Conservation (phyloP, 1,140 invertebrate species). For the Drosophila virilis region DNA sequence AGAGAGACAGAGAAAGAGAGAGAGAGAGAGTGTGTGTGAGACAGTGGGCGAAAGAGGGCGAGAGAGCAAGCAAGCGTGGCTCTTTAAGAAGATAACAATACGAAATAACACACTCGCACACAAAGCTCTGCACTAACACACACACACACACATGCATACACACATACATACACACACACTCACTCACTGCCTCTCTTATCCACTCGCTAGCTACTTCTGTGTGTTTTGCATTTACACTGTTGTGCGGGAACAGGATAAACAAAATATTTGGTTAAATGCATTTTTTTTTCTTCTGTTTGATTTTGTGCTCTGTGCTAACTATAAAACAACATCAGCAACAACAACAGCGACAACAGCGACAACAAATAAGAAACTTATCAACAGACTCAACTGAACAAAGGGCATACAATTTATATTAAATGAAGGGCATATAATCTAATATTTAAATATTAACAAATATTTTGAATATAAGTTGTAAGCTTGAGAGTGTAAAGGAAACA, state of each 20-base stretch:
- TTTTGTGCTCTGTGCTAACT: constrained; percentile 4
- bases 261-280: constrained; percentile 27
- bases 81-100: too few species aligned
- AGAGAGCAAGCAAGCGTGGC: too few species aligned
- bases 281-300: constrained; percentile 23
- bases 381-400: constrained; percentile 58
- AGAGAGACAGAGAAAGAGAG: constrained; percentile 1
- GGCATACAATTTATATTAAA: constrained; percentile 57
- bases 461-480: constrained; percentile 50
- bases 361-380: constrained; percentile 33
- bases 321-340: constrained; percentile 5
- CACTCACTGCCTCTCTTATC: neutral
- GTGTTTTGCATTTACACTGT: constrained; percentile 45
- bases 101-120: neutral
- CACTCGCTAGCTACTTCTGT: constrained; percentile 13
- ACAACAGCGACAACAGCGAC: constrained; percentile 1
- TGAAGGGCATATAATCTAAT: constrained; percentile 49
- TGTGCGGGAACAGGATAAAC: constrained; percentile 10
- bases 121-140: neutral
- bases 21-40: neutral
- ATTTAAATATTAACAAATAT: constrained; percentile 57
- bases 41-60: neutral
- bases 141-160: neutral
- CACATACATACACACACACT: neutral
- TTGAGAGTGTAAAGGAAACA: constrained; percentile 62